Percentiles rank a stretch among this genome's conserved stretches.
phyloP scores from a whole-genome alignment of 1,140 invertebrate species.

The Lerema accius region DNA sequence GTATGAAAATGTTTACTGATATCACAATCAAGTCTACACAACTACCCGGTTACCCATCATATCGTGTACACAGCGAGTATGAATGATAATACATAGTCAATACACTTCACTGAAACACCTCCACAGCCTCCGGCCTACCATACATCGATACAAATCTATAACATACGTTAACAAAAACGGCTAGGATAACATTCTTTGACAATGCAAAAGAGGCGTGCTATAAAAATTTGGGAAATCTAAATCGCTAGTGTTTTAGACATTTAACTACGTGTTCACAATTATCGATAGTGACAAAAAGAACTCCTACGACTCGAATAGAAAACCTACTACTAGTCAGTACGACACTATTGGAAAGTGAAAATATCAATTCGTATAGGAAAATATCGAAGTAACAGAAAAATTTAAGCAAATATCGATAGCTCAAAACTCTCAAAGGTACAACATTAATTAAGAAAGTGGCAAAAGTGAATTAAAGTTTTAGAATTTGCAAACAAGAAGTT shows the following conservation, averaged over 20 bases:
- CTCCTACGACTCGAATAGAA: constrained; percentile 45
- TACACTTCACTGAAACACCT: constrained; percentile 49
- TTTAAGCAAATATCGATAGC: no score
- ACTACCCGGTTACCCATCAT: constrained; percentile 74
- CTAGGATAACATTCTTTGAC: constrained; percentile 47
- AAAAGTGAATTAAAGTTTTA: constrained; percentile 35
- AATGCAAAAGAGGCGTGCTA: constrained; percentile 71
- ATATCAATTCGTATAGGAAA: constrained; percentile 11
- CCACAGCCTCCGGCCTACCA: constrained; percentile 49
- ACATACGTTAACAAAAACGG: constrained; percentile 55
- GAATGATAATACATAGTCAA: constrained; percentile 67
- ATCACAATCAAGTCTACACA: constrained; percentile 82
- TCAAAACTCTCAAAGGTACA: constrained; percentile 16
- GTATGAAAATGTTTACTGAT: constrained; percentile 83
- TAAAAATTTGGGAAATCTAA: constrained; percentile 57
- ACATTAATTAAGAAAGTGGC: constrained; percentile 1
- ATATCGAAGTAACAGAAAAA: no score
- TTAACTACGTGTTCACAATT: constrained; percentile 60
- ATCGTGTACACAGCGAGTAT: constrained; percentile 68
- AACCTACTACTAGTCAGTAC: constrained; percentile 63
- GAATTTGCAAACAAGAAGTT: constrained; percentile 63
- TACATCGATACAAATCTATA: constrained; percentile 56
- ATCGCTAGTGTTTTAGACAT: constrained; percentile 49
- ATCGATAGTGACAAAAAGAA: constrained; percentile 46
- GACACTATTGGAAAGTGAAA: constrained; percentile 45